A percentile compares a stretch with the other conserved stretches of the same genome.
Evolutionary conservation across 2,888 invertebrate species (phyloP).

Genomic region (Bellardia bayeri): DNA sequence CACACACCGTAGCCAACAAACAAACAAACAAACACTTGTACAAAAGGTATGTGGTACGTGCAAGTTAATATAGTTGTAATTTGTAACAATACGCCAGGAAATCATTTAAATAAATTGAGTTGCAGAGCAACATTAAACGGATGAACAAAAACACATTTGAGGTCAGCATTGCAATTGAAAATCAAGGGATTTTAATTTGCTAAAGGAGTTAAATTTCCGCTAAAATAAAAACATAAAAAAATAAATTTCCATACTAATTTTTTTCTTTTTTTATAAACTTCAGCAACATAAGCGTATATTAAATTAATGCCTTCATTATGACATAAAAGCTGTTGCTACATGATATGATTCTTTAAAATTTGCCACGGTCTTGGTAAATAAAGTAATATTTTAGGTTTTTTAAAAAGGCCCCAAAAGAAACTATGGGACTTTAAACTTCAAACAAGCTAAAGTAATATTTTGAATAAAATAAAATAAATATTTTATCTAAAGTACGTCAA

Average conservation of each 20-base stretch:
- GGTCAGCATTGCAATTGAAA: slow-evolving; percentile 37
- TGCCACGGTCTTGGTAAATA: neutral
- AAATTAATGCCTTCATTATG: slow-evolving; percentile 28
- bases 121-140: slow-evolving; percentile 29
- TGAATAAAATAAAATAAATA: too few relatives aligned
- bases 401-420: too few relatives aligned
- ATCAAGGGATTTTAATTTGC: slow-evolving; percentile 34
- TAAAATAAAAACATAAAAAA: neutral
- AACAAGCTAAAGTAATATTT: too few relatives aligned
- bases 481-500: too few relatives aligned
- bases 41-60: neutral
- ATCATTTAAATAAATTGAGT: slow-evolving; percentile 49
- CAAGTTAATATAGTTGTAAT: slow-evolving; percentile 31
- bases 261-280: neutral
- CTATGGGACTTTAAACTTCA: too few relatives aligned
- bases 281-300: neutral
- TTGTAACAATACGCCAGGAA: slow-evolving; percentile 15
- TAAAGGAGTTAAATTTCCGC: slow-evolving; percentile 33
- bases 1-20: neutral
- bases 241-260: neutral
- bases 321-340: neutral
- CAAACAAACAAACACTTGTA: too few relatives aligned
- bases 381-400: neutral
- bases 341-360: slow-evolving; percentile 1
- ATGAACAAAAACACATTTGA: slow-evolving; percentile 43